These are phyloP conservation scores for Ia io DNA, from an alignment of 2,113 vertebrate species.

Conservation along the genomic window DNA sequence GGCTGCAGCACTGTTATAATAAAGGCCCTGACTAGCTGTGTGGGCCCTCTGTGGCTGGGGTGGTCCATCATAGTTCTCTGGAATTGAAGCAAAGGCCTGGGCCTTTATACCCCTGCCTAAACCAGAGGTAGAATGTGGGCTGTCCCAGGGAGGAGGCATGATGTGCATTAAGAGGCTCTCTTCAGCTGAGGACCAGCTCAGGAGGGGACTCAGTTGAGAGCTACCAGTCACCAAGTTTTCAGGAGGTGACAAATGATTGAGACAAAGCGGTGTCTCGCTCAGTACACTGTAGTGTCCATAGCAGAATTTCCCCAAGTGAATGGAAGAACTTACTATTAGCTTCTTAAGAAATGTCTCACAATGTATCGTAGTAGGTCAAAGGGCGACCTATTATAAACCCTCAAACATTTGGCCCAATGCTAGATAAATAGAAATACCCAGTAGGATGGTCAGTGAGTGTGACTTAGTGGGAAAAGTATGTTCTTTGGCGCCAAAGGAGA, in stretches of 20 bases:
- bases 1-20: rapidly evolving
- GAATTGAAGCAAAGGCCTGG: neutral
- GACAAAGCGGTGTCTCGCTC: neutral
- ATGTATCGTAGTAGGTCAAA: neutral
- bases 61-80: neutral
- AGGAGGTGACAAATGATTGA: neutral
- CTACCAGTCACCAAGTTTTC: neutral
- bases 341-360: neutral
- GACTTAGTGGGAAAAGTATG: neutral
- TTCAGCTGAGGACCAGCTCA: neutral
- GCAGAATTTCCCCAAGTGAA: neutral
- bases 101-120: neutral
- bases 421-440: neutral
- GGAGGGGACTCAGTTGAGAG: rapidly evolving
- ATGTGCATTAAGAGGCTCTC: neutral
- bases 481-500: neutral
- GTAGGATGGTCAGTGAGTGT: neutral
- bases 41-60: no score
- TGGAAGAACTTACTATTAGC: neutral
- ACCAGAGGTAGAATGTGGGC: rapidly evolving
- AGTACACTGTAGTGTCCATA: neutral
- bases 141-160: neutral
- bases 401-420: neutral
- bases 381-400: neutral
- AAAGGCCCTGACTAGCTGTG: rapidly evolving